Conservation (phyloP, 2,797 vertebrate genomes). For the Esox masquinongy region DNA sequence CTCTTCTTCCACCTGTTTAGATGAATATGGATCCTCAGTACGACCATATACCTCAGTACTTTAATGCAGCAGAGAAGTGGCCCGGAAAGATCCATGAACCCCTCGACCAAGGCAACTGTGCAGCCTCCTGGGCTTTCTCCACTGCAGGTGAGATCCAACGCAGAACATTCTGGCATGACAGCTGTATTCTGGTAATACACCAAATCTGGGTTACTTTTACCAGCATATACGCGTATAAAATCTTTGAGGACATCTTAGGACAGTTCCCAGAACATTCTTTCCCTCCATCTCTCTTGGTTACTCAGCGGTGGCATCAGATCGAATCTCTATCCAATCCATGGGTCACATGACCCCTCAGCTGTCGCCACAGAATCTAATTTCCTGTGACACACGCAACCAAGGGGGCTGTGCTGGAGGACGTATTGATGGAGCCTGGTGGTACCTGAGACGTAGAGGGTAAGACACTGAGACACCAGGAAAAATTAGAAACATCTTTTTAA, state of each 20-base stretch:
- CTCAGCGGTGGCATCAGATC: slow-evolving; percentile 92
- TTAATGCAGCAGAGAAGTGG: slow-evolving; percentile 89
- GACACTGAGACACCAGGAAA: background rate
- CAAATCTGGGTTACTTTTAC: background rate
- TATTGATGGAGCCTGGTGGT: slow-evolving; percentile 96
- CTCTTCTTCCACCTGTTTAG: slow-evolving; percentile 56
- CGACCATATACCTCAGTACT: slow-evolving; percentile 79
- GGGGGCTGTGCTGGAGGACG: slow-evolving; percentile 88
- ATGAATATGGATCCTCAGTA: slow-evolving; percentile 83
- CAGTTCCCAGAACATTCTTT: slow-evolving; percentile 6
- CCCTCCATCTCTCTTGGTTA: background rate
- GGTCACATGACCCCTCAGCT: slow-evolving; percentile 94
- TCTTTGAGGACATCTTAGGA: background rate
- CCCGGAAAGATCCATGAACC: slow-evolving; percentile 92
- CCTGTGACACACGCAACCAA: slow-evolving; percentile 92
- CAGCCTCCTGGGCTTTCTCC: slow-evolving; percentile 97
- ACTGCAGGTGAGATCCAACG: slow-evolving; percentile 80
- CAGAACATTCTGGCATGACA: no score
- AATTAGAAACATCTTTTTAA: background rate
- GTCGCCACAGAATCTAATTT: slow-evolving; percentile 94
- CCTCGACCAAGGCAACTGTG: slow-evolving; percentile 95
- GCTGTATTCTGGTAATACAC: background rate
- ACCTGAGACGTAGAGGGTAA: slow-evolving; percentile 87
- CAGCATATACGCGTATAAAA: background rate
- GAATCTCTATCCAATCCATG: slow-evolving; percentile 97